Evolutionary conservation across 2,113 vertebrate species (phyloP), one percentile per base, ranked within the genome.

Genomic region (Rostratula benghalensis): DNA sequence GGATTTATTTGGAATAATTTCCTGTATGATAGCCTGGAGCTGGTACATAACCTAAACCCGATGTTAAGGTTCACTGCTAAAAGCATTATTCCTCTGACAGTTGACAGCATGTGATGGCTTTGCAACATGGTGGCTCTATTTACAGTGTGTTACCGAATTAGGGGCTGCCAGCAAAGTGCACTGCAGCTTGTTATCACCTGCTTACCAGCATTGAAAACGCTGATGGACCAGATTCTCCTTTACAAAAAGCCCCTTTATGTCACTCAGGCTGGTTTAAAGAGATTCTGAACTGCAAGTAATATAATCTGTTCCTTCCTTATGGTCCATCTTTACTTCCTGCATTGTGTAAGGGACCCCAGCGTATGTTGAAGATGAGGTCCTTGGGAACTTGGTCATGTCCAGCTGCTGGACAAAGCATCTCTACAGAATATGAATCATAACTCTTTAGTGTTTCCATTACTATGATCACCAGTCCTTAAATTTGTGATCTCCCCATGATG

Each of bases 71-170:
- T 76, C 28, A 30, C 27, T 92, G 70, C 86, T 95, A 74, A 88
- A 86, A 63, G n/a, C 84, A 50, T 89, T 75, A 90, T 94, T 97
- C 77, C 6, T 59, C 79, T 81, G 64, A 63, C 10, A 13, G 9
- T 89, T 75, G 83, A 27, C 17, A 39, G 64, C 64, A 65, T 39
- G 59, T 53, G 76, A 91, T 88, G 84, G 43, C 63, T 92, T 87
- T 28, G 33, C 35, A 59, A 35, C 2, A 2, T 37, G 39, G 48
- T 35, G 41, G 3, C 48, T 90, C 46, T 92, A 17, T 94, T 97
- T 97, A 94, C 50, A 82, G 86, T 16, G 56, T 91, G 79, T 69
- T 88, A 83, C 78, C 63, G 48, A 65, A 63, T 94, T 89, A 94
- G 4, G 5, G 85, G 93, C 82, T 94, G 53, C 69, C 46, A 85